A percentile compares a stretch with the other conserved stretches of the same genome.
phyloP scores from a whole-genome alignment of 1,140 invertebrate genomes.

The Stegodyphus mimosarum region DNA sequence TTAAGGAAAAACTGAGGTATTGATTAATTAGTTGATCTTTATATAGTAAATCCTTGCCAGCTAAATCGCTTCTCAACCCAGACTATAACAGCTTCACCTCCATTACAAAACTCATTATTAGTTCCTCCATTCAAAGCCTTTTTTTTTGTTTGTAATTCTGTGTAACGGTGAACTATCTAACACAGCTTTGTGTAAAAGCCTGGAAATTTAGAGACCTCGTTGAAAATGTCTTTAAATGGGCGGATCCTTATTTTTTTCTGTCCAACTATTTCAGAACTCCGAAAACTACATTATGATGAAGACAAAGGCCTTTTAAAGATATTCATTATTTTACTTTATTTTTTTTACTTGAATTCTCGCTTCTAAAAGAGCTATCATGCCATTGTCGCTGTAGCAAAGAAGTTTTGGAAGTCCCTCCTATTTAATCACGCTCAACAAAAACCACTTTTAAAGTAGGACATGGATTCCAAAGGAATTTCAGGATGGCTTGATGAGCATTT shows the following conservation, averaged over 20 bases:
- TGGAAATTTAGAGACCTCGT: neutral
- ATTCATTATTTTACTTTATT: slow-evolving; percentile 12
- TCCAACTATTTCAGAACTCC: neutral
- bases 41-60: no score
- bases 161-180: no score
- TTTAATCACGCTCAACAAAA: slow-evolving; percentile 30
- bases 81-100: neutral
- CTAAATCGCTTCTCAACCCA: no score
- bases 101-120: neutral
- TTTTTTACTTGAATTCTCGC: neutral
- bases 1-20: no score
- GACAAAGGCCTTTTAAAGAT: slow-evolving; percentile 31
- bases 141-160: no score
- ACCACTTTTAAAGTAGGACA: slow-evolving; percentile 11
- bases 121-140: no score
- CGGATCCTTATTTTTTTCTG: neutral
- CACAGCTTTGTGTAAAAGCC: no score
- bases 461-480: slow-evolving; percentile 4
- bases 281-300: slow-evolving; percentile 31
- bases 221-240: slow-evolving; percentile 19
- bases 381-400: slow-evolving; percentile 1
- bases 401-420: neutral
- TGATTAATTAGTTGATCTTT: no score
- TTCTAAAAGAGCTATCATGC: slow-evolving; percentile 25
- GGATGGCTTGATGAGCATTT: slow-evolving; percentile 3